A percentile compares a stretch with the other conserved stretches of the same genome.
Evolutionary conservation across 2,113 vertebrate genomes (phyloP).

Genomic region (Agapornis roseicollis): DNA sequence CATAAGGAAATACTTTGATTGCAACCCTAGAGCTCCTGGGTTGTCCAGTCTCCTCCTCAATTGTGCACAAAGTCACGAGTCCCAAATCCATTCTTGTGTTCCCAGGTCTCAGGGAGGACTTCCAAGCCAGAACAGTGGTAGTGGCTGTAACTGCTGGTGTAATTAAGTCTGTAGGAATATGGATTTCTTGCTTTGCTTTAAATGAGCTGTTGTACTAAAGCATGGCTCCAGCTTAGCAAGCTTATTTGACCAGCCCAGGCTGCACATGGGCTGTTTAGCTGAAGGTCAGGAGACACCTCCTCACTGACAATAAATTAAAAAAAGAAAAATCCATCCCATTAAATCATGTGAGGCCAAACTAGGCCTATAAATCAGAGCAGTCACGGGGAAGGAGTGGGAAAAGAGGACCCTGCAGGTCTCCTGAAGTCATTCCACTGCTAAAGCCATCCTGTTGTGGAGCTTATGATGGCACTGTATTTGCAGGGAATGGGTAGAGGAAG

Average conservation of each 20-base stretch:
- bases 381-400: not conserved
- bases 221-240: not conserved
- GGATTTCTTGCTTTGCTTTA: not conserved
- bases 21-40: not conserved
- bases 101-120: not conserved
- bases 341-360: not conserved
- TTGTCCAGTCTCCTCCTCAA: rapidly evolving
- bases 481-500: not conserved
- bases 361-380: not conserved
- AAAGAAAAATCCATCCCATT: not conserved
- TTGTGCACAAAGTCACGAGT: rapidly evolving
- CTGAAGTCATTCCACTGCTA: not conserved
- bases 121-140: not conserved
- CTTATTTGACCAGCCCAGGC: not conserved
- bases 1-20: not conserved
- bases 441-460: not conserved
- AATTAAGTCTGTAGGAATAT: not conserved
- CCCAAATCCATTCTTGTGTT: not conserved
- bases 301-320: not conserved
- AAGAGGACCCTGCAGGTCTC: not conserved
- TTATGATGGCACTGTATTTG: not conserved
- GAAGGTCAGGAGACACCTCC: not conserved
- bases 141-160: not conserved
- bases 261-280: not conserved
- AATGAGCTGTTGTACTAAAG: not conserved